phyloP scores from a whole-genome alignment of 2,113 vertebrate species.

The Pleuronectes platessa region DNA sequence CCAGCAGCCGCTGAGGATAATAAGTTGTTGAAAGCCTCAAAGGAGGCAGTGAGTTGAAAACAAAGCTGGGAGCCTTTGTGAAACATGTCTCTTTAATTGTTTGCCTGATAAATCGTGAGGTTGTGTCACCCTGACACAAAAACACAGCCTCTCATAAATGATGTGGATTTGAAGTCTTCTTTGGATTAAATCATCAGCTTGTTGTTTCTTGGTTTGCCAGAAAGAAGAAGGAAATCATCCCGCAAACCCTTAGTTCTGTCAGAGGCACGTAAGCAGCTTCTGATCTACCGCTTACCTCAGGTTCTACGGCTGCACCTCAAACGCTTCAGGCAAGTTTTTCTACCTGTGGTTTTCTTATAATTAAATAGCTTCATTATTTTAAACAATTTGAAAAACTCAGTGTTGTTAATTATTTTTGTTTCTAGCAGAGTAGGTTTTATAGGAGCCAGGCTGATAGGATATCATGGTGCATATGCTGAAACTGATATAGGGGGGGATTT shows the following conservation, averaged over 20 bases:
- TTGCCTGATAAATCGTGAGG: background rate
- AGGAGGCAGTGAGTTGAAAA: background rate
- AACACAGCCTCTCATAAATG: background rate
- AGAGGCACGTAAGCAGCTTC: slow-evolving; percentile 98
- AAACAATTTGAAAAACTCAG: background rate
- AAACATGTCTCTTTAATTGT: background rate
- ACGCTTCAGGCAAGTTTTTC: slow-evolving; percentile 92
- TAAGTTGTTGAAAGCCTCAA: no score
- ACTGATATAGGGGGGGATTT: no score
- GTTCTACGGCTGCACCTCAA: slow-evolving; percentile 99
- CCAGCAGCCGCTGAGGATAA: no score
- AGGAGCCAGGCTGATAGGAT: no score
- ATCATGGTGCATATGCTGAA: no score
- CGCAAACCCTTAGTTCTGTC: slow-evolving; percentile 96
- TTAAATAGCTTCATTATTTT: background rate
- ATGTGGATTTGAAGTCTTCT: background rate
- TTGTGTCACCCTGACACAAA: background rate
- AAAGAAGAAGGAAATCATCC: slow-evolving; percentile 93
- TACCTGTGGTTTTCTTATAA: background rate
- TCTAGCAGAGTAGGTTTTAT: background rate
- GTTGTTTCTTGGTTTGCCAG: slow-evolving; percentile 72
- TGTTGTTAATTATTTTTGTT: background rate
- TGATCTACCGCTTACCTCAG: slow-evolving; percentile 99
- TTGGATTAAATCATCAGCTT: background rate
- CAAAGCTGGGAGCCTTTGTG: background rate